Percentiles rank a stretch among this genome's conserved stretches.
Evolutionary conservation across 2,113 vertebrate genomes (phyloP).

Genomic region (Ceyx melanurus): DNA sequence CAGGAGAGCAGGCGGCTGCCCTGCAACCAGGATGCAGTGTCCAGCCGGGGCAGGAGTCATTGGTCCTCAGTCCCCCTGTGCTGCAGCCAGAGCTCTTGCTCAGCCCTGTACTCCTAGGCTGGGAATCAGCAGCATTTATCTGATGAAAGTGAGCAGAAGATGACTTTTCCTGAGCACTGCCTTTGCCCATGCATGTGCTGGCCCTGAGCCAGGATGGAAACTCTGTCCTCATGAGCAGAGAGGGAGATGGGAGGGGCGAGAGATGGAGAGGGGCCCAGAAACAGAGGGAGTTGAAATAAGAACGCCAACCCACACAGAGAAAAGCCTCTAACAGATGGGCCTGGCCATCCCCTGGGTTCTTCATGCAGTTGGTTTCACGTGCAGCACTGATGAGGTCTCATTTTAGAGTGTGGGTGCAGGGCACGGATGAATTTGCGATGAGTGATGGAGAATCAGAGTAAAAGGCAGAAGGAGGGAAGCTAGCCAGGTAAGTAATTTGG

Average conservation of each 20-base stretch:
- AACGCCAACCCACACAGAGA: neutral
- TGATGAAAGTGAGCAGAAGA: slow-evolving; percentile 58
- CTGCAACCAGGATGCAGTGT: neutral
- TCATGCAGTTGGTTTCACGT: neutral
- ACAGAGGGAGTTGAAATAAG: slow-evolving; percentile 39
- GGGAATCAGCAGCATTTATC: neutral
- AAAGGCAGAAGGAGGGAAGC: neutral
- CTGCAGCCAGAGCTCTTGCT: neutral
- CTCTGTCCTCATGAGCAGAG: slow-evolving; percentile 71
- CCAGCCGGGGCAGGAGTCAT: neutral
- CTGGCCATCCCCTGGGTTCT: neutral
- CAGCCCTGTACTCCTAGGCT: neutral
- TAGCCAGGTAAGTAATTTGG: neutral
- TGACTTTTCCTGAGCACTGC: slow-evolving; percentile 70
- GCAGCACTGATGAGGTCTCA: neutral
- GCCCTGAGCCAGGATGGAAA: slow-evolving; percentile 76
- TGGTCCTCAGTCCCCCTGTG: neutral
- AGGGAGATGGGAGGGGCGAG: slow-evolving; percentile 41
- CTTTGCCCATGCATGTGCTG: slow-evolving; percentile 66
- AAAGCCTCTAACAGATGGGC: slow-evolving; percentile 1
- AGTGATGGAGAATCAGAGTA: neutral
- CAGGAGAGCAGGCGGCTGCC: neutral
- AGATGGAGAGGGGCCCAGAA: slow-evolving; percentile 54
- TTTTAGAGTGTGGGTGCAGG: neutral
- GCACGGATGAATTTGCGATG: neutral